Evolutionary conservation across 2,888 invertebrate genomes (phyloP), one percentile per base, ranked within the genome.

Genomic region (Trichacis sp.): DNA sequence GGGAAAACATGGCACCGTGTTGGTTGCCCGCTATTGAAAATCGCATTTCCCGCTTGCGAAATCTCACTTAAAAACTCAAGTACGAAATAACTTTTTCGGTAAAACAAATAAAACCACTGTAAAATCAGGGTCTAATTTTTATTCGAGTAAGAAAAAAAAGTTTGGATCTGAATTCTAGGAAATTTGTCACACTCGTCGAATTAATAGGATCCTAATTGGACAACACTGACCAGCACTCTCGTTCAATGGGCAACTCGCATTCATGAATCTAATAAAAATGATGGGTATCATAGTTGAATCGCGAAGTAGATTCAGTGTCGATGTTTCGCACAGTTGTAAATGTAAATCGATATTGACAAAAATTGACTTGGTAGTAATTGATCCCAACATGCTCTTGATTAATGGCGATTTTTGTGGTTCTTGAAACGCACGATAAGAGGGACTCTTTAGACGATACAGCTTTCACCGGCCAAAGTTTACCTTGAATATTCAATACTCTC

Each of bases 401-500:
- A 66, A 59, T 62, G 45, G 59, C 55, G 51, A 50, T 67, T 59
- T 58, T 64, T 64, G 61, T 60, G 64, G 59, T 52, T 20, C 30
- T 40, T 61, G 64, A 61, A 68, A 67, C 47, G 36, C 20, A 29
- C 29, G 68, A 68, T 68, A 58, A 62, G 50, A 53, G 64, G 52
- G 47, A 56, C 61, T 68, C 61, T 68, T 64, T 64, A 57, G 64
- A 60, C 64, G 58, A 61, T 68, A 64, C 68, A 42, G 68, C 68
- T 68, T 68, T 68, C 64, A 61, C 64, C 68, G 63, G 64, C 63
- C 4, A 64, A 68, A 68, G 62, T 68, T 68, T 64, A 64, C 64
- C 57, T 50, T 68, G 64, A 68, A 68, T 68, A 68, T 68, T 68
- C 68, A 68, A 64, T 64, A 64, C 64, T 64, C 68, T 64, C 64